Evolutionary conservation across 1,140 invertebrate genomes (phyloP).

Genomic region (Laodelphax striatellus): DNA sequence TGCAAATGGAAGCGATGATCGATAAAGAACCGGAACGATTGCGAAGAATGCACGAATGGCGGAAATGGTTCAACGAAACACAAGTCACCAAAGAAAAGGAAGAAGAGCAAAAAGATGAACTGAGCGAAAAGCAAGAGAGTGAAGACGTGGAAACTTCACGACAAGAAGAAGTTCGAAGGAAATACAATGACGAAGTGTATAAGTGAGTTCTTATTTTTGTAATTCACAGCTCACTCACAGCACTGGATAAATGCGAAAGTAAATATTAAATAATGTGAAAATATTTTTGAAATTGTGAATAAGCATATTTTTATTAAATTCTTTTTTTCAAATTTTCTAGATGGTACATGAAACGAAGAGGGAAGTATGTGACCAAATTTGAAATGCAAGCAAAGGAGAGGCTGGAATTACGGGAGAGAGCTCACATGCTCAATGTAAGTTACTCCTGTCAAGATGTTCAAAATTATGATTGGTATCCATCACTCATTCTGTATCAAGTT

Average conservation of each 20-base stretch:
- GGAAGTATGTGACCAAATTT: not conserved
- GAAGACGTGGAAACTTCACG: slow-evolving; percentile 8
- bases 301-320: not conserved
- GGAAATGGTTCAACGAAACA: slow-evolving; percentile 11
- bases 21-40: slow-evolving; percentile 13
- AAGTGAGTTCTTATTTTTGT: slow-evolving; percentile 5
- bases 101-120: not conserved
- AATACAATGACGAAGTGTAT: slow-evolving; percentile 15
- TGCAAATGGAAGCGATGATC: not conserved
- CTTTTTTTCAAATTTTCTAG: not conserved
- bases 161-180: slow-evolving; percentile 11
- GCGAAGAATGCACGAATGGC: slow-evolving; percentile 13
- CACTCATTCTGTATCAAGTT: no score
- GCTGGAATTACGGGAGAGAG: not conserved
- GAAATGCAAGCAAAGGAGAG: not conserved
- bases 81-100: slow-evolving; percentile 2
- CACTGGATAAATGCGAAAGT: no score
- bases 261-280: no score
- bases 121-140: slow-evolving; percentile 4
- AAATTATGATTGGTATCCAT: no score
- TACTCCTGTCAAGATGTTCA: no score
- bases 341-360: slow-evolving; percentile 12
- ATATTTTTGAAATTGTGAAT: no score
- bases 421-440: not conserved
- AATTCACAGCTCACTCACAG: no score